Conservation (phyloP, 2,113 vertebrate genomes). For the Ardeotis arabs region DNA sequence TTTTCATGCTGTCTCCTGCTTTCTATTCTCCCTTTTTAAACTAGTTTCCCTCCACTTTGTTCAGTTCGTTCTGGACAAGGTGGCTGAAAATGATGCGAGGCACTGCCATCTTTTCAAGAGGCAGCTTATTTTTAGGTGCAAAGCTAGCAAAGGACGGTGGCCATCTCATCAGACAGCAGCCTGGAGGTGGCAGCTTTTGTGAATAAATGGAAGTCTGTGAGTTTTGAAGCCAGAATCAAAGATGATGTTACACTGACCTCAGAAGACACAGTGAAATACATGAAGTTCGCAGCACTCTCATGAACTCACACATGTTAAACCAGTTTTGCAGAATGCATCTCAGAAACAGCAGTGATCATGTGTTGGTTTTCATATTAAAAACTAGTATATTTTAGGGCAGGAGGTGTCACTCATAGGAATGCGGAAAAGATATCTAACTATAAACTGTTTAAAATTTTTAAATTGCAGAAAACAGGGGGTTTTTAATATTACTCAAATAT, state of each 20-base stretch:
- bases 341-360: neutral
- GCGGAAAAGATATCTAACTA: neutral
- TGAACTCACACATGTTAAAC: neutral
- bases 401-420: neutral
- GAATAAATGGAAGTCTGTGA: neutral
- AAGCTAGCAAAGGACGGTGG: neutral
- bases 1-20: neutral
- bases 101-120: neutral
- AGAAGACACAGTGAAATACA: neutral
- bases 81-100: neutral
- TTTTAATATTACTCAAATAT: neutral
- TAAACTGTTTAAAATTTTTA: neutral
- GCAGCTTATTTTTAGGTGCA: neutral
- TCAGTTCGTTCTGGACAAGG: neutral
- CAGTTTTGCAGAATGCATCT: neutral
- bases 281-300: neutral
- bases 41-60: neutral
- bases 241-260: neutral
- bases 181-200: neutral
- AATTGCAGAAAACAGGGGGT: neutral
- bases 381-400: neutral
- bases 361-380: neutral
- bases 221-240: neutral
- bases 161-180: neutral
- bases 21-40: neutral